Evolutionary conservation across 2,888 invertebrate species (phyloP).

Genomic region (Pollenia labialis): DNA sequence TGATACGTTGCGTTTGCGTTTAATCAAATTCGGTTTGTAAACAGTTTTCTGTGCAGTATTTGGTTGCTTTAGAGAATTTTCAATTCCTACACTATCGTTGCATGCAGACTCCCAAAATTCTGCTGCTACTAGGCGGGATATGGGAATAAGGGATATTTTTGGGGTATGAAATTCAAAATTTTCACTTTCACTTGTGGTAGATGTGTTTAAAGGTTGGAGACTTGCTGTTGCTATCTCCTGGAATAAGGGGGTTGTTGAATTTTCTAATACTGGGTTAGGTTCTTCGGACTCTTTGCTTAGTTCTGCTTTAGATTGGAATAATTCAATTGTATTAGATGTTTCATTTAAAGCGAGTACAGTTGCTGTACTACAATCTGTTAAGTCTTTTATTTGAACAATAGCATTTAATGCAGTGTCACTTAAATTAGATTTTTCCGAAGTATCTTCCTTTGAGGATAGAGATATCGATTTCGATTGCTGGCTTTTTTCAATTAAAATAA

Average conservation of each 20-base stretch:
- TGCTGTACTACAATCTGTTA: background rate
- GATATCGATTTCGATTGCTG: background rate
- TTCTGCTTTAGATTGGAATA: background rate
- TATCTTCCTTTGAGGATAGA: background rate
- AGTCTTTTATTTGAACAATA: background rate
- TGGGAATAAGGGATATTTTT: constrained; percentile 79
- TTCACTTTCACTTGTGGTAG: constrained; percentile 42
- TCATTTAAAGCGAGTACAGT: background rate
- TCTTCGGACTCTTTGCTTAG: background rate
- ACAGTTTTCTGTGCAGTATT: constrained; percentile 12
- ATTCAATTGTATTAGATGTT: background rate
- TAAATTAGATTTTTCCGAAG: background rate
- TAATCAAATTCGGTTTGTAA: constrained; percentile 75
- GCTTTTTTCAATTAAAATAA: background rate
- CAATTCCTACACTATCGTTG: constrained; percentile 56
- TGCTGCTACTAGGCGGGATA: constrained; percentile 76
- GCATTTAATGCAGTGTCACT: constrained; percentile 38
- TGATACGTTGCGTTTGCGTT: constrained; percentile 69
- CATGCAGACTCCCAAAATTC: constrained; percentile 74
- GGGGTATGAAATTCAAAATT: constrained; percentile 71
- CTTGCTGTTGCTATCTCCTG: constrained; percentile 15
- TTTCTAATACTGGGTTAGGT: constrained; percentile 50
- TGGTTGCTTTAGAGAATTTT: constrained; percentile 21
- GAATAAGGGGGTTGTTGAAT: background rate
- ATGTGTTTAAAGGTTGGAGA: background rate